phyloP scores from a whole-genome alignment of 1,140 invertebrate genomes.

The Pseudomyrmex gracilis region DNA sequence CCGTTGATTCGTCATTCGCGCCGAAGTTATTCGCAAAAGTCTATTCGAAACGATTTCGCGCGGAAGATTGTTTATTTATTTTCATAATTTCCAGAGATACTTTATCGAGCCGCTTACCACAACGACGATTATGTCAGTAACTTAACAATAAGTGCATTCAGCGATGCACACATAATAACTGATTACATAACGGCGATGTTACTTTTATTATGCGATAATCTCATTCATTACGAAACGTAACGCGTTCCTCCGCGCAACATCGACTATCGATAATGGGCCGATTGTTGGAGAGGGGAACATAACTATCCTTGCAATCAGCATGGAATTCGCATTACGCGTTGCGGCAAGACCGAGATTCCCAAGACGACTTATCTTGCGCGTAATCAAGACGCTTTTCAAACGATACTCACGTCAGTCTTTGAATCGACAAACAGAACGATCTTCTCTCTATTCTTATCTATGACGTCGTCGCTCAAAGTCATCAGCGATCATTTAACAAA shows the following conservation, averaged over 20 bases:
- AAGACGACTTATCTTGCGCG: constrained; percentile 40
- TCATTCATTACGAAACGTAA: constrained; percentile 58
- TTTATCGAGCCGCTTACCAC: not conserved
- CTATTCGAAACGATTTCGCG: not conserved
- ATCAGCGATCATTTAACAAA: constrained; percentile 69
- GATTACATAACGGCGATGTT: not conserved
- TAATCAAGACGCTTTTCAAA: constrained; percentile 69
- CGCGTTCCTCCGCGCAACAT: constrained; percentile 60
- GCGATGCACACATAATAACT: constrained; percentile 20
- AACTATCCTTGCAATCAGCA: constrained; percentile 61
- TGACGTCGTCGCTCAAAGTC: constrained; percentile 66
- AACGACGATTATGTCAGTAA: not conserved
- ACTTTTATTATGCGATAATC: constrained; percentile 58
- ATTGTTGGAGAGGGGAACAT: constrained; percentile 63
- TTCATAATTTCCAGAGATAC: not conserved
- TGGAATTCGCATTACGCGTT: constrained; percentile 68
- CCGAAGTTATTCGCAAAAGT: constrained; percentile 16
- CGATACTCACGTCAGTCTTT: constrained; percentile 67
- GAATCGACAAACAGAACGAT: constrained; percentile 67
- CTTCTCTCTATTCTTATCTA: constrained; percentile 69
- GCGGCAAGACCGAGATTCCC: constrained; percentile 56
- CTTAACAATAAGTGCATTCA: constrained; percentile 6
- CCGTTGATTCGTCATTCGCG: constrained; percentile 42
- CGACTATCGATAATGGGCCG: constrained; percentile 67
- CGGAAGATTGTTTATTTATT: not conserved